Evolutionary conservation across 2,888 invertebrate genomes (phyloP).

Genomic region (Plagodis dolabraria): DNA sequence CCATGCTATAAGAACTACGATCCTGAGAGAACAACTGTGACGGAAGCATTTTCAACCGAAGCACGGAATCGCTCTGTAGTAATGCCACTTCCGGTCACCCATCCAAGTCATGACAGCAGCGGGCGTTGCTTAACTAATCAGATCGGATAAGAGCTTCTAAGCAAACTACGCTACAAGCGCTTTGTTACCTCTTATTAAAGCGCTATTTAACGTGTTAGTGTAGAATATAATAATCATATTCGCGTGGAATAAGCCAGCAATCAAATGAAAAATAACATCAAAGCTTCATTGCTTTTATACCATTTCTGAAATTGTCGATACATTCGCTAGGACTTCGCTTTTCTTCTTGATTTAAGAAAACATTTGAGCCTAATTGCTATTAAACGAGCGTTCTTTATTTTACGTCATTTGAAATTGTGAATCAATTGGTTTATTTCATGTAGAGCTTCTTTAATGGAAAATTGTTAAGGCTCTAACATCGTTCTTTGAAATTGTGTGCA

Average conservation of each 20-base stretch:
- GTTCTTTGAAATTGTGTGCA: too few species aligned
- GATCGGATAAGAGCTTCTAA: too few species aligned
- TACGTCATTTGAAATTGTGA: not conserved
- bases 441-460: not conserved
- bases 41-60: too few species aligned
- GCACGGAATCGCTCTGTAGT: too few species aligned
- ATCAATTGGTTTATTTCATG: not conserved
- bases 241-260: conserved; percentile 12
- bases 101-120: too few species aligned
- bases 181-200: too few species aligned
- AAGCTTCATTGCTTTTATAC: conserved; percentile 17
- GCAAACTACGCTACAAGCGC: too few species aligned
- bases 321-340: conserved; percentile 2
- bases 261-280: conserved; percentile 24
- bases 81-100: too few species aligned
- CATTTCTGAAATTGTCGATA: conserved; percentile 20
- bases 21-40: too few species aligned
- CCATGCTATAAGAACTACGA: too few species aligned
- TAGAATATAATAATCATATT: not conserved
- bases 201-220: not conserved
- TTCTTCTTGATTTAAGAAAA: conserved; percentile 21
- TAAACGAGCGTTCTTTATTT: conserved; percentile 3
- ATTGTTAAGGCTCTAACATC: too few species aligned
- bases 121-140: too few species aligned
- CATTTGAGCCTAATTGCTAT: conserved; percentile 15